phyloP scores from a whole-genome alignment of 2,113 vertebrate genomes.

The Ictalurus punctatus region DNA sequence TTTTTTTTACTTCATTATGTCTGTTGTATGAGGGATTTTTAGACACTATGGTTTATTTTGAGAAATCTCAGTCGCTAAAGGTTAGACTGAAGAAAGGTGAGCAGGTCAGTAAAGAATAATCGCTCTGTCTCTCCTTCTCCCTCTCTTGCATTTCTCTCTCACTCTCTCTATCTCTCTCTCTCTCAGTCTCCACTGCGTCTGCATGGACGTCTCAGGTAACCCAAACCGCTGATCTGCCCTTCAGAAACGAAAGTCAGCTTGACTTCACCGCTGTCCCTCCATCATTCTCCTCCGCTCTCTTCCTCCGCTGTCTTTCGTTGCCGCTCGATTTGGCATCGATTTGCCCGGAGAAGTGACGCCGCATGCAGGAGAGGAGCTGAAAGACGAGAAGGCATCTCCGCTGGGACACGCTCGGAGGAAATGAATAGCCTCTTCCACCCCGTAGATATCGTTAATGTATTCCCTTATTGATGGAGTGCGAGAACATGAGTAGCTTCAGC shows the following conservation, averaged over 20 bases:
- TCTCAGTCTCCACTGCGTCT: slow-evolving; percentile 4
- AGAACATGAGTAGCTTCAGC: slow-evolving; percentile 85
- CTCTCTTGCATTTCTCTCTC: not conserved
- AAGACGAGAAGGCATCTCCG: slow-evolving; percentile 78
- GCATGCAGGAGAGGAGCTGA: slow-evolving; percentile 78
- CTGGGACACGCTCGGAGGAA: slow-evolving; percentile 74
- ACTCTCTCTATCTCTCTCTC: not conserved
- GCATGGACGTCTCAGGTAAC: slow-evolving; percentile 1
- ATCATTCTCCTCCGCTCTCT: slow-evolving; percentile 50
- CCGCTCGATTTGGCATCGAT: slow-evolving; percentile 77
- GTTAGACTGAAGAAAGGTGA: not conserved
- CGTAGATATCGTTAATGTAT: slow-evolving; percentile 84
- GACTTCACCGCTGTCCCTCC: slow-evolving; percentile 17
- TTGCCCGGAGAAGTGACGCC: slow-evolving; percentile 80
- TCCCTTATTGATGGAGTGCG: slow-evolving; percentile 81
- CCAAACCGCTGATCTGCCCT: not conserved
- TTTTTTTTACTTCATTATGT: not conserved
- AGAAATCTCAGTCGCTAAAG: not conserved
- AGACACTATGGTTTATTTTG: not conserved
- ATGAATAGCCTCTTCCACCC: slow-evolving; percentile 84
- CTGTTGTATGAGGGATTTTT: not conserved
- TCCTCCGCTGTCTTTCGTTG: slow-evolving; percentile 51
- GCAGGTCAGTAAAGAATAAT: not conserved
- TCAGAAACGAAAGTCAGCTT: slow-evolving; percentile 23
- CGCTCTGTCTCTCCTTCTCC: not conserved